These are phyloP conservation scores for Ochlodes sylvanus DNA, from an alignment of 2,888 invertebrate species.

Conservation along the genomic window DNA sequence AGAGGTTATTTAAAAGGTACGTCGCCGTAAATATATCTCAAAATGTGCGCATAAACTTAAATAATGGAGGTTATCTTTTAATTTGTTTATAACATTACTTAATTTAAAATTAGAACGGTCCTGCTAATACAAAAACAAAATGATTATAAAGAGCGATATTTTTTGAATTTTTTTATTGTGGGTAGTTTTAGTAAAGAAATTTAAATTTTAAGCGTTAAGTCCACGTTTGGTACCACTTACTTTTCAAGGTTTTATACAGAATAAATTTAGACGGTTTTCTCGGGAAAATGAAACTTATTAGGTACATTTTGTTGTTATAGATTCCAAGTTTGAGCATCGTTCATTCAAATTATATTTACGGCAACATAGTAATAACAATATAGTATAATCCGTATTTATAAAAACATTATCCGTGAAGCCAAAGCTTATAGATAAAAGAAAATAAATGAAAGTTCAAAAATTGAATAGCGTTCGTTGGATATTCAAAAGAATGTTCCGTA, in stretches of 20 bases:
- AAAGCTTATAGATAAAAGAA: slow-evolving; percentile 57
- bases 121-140: no score
- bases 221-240: no score
- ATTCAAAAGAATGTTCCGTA: slow-evolving; percentile 50
- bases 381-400: slow-evolving; percentile 52
- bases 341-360: slow-evolving; percentile 46
- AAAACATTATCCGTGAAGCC: slow-evolving; percentile 64
- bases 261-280: no score
- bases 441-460: slow-evolving; percentile 36
- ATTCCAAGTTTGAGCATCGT: background rate
- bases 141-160: no score
- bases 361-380: slow-evolving; percentile 61
- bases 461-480: slow-evolving; percentile 20
- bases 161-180: no score
- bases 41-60: slow-evolving; percentile 9
- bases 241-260: no score
- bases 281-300: background rate
- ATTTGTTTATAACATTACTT: no score
- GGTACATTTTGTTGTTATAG: background rate
- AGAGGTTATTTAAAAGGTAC: slow-evolving; percentile 52
- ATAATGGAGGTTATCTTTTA: background rate
- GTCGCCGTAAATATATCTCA: slow-evolving; percentile 57
- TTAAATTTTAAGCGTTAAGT: no score
- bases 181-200: no score
- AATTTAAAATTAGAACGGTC: no score